Base-by-base conservation (phyloP, 2,797 vertebrate genomes). In the Pteropus rufus region DNA sequence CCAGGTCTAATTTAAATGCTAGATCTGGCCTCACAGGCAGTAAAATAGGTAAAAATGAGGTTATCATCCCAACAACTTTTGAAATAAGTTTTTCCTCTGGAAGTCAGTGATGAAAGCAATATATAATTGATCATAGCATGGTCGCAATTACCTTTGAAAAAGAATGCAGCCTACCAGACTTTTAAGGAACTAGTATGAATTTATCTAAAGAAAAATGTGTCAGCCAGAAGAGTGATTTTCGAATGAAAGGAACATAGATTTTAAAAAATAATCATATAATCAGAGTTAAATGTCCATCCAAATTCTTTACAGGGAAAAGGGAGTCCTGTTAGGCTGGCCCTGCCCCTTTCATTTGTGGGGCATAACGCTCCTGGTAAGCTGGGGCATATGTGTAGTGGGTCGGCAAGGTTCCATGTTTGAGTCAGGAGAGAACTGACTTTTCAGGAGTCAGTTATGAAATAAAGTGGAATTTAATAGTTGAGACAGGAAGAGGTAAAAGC, bases 121-220 rank as follows among this genome's bases (percentile, higher is more conserved):
- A 58, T 80, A 31, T 70, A 85, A 69, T 85, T 95, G 11, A 69
- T 88, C 41, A 60, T 60, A 82, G 29, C 29, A 41, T 76, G 81
- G 41, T 67, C 76, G 39, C 26, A 88, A 0, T 88, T 92, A 69
- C 34, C 41, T 95, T 93, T 80, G 46, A 72, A 89, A 89, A 79
- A 62, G 79, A 89, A 93, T 80, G n/a, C 12, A 72, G 46, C 24
- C 39, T 89, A 41, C 26, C 5, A 77, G 21, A 89, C 79, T 79
- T 89, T 93, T 67, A 64, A 92, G 85, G 46, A 95, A 72, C 44
- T n/a, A 49, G 52, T 54, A 62, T 70, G 76, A 93, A 82, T 91
- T 82, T 75, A 31, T 79, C 60, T 81, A 75, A 81, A 96, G 36
- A 62, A 76, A 76, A 83, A 76, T 64, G 1, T 96, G 44, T 70